Conservation (phyloP, 2,113 vertebrate species). For the Elephantulus edwardii region DNA sequence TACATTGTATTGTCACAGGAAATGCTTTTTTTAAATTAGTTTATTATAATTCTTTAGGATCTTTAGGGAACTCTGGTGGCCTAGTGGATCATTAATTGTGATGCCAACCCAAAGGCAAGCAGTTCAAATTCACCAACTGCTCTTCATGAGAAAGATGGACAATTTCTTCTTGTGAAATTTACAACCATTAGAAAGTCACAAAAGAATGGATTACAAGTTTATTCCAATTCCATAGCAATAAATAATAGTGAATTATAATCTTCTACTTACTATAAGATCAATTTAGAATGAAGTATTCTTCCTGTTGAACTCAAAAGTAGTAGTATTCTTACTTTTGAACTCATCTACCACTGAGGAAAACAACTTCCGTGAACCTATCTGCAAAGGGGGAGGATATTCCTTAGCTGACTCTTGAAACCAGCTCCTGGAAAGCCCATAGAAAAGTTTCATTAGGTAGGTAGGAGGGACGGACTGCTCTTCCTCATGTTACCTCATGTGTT, state of each 20-base stretch:
- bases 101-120: too few species aligned
- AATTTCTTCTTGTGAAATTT: too few species aligned
- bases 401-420: not conserved
- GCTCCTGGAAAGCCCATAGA: not conserved
- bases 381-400: constrained; percentile 2
- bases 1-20: not conserved
- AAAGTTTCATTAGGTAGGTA: not conserved
- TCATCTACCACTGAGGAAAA: not conserved
- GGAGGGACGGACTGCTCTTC: not conserved
- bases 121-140: too few species aligned
- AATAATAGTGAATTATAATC: too few species aligned
- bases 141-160: too few species aligned
- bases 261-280: constrained; percentile 8
- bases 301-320: not conserved
- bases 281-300: constrained; percentile 6
- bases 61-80: too few species aligned
- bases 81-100: too few species aligned
- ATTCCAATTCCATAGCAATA: too few species aligned
- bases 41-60: not conserved
- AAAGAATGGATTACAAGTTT: too few species aligned
- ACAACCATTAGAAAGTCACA: too few species aligned
- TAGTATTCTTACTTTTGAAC: too few species aligned
- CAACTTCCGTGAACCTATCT: not conserved
- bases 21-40: not conserved
- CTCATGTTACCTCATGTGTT: not conserved